Percentiles rank a stretch among this genome's conserved stretches.
Conservation (phyloP, 2,797 vertebrate genomes). For the Rhynchonycteris naso region DNA sequence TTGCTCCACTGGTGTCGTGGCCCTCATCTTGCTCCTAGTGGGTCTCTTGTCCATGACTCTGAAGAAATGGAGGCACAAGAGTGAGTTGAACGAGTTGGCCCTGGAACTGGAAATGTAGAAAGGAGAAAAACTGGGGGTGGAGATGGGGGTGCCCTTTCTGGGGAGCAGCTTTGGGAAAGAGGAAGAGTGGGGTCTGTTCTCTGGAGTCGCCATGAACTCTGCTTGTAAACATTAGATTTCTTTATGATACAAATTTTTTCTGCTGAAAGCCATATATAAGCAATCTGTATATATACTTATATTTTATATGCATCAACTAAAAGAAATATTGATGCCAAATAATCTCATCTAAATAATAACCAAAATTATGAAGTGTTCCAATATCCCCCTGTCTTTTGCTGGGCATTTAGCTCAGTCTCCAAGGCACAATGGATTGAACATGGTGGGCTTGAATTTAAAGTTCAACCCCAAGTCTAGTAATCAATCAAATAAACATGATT, state of each 20-base stretch:
- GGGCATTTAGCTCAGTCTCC: not conserved
- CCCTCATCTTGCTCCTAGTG: slow-evolving; percentile 51
- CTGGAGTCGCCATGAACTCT: not conserved
- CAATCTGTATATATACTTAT: not conserved
- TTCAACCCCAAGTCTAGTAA: not conserved
- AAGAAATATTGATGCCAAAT: not conserved
- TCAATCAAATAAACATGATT: not conserved
- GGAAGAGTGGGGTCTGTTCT: not conserved
- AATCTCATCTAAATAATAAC: not conserved
- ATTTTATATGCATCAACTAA: not conserved
- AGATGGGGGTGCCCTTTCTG: not conserved
- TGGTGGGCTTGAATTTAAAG: not conserved
- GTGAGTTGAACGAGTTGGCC: slow-evolving; percentile 47
- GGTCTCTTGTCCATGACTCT: slow-evolving; percentile 36
- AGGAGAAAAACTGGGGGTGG: not conserved
- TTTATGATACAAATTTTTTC: not conserved
- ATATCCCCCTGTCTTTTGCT: not conserved
- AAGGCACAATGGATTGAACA: not conserved
- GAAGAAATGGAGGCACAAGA: slow-evolving; percentile 68
- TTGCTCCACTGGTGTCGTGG: not conserved
- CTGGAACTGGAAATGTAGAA: not conserved
- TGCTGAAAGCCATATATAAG: not conserved
- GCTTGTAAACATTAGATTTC: not conserved
- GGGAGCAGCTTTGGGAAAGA: too few relatives aligned
- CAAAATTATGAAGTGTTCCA: not conserved